Base-by-base conservation (phyloP, 2,113 vertebrate genomes). In the Calonectris borealis region DNA sequence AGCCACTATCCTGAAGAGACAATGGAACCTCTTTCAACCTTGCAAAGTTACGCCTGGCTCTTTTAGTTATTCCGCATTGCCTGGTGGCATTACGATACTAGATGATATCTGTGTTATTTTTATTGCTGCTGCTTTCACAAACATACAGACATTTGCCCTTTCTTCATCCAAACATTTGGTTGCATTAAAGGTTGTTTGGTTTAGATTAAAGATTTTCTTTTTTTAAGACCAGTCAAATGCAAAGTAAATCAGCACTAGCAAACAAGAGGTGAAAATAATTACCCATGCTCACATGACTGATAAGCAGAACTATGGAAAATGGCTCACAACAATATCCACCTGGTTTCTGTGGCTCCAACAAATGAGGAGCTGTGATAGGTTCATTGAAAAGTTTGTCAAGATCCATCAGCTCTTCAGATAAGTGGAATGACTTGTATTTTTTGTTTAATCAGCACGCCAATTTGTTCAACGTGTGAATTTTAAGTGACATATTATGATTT, bases 121-220 rank as follows among this genome's bases (percentile, higher is more conserved):
- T 78, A 84, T 96, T 95, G 93, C 83, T 94, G 66, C 89, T 68
- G 73, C 93, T 97, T 88, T 93, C 93, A 88, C 88, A 89, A 96
- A 94, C 95, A 97, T 34, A 20, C 60, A 90, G 94, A 68, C 73
- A 58, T 96, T 86, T 91, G 92, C 95, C 97, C 90, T 92, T 72
- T 62, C 87, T 94, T 83, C 52, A 80, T 85, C 88, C 95, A 97
- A 97, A 88, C 81, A 93, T 93, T 91, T 95, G 93, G 90, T 83
- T 86, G 90, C 89, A 80, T 80, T 90, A 94, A 96, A 82, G 70
- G 60, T 88, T 95, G 94, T 98, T 98, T 98, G 97, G 95, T 96
- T 98, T 97, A 97, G 96, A 98, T 97, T 97, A 96, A 97, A 93
- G 91, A 94, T 94, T 93, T 97, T 97, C 97, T 97, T 97, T 97